These are phyloP conservation scores for Netelia virgata DNA, from an alignment of 2,888 invertebrate genomes.

Conservation along the genomic window DNA sequence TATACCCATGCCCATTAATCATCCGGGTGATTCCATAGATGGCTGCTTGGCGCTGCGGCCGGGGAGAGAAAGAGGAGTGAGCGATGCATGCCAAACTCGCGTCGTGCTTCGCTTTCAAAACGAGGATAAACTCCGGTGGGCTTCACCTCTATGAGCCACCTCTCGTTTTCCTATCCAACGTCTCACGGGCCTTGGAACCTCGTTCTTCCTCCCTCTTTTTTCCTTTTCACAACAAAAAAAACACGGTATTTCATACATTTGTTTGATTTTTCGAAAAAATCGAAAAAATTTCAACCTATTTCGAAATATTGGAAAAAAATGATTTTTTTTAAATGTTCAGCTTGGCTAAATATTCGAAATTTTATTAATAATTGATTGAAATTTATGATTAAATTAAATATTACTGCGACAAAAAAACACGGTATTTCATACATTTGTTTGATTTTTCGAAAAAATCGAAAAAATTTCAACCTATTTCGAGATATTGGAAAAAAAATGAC, in stretches of 20 bases:
- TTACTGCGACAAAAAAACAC: too few species aligned
- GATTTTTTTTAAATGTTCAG: too few species aligned
- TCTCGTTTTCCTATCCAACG: constrained; percentile 17
- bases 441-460: too few species aligned
- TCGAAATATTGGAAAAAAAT: too few species aligned
- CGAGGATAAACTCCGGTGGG: constrained; percentile 71
- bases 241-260: neutral
- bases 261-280: constrained; percentile 26
- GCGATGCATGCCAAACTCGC: constrained; percentile 82
- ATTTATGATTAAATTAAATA: too few species aligned
- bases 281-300: too few species aligned
- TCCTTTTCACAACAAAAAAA: neutral
- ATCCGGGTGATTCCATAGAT: constrained; percentile 84
- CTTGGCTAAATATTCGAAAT: too few species aligned
- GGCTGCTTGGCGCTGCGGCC: constrained; percentile 81
- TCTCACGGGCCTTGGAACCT: constrained; percentile 27
- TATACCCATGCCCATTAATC: constrained; percentile 81
- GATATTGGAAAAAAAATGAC: too few species aligned
- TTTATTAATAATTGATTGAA: too few species aligned
- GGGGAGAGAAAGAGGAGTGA: constrained; percentile 78
- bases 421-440: too few species aligned
- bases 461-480: too few species aligned
- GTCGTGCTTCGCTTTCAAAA: constrained; percentile 79
- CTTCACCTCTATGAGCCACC: constrained; percentile 39
- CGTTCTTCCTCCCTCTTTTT: constrained; percentile 12